phyloP scores from a whole-genome alignment of 1,140 invertebrate genomes.

The Acromyrmex heyeri region DNA sequence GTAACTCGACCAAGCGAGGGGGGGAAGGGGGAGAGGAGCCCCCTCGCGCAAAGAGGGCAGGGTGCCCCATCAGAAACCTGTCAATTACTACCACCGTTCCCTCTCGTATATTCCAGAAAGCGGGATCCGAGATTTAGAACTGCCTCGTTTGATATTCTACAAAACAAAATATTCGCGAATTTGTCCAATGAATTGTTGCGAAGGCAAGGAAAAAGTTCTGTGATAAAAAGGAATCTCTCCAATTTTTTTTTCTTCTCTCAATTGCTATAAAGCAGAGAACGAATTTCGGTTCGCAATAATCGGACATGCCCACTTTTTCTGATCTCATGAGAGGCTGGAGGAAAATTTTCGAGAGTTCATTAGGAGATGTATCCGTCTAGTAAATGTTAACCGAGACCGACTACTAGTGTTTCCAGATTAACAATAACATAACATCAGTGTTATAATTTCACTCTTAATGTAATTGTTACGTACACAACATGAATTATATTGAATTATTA shows the following conservation, averaged over 20 bases:
- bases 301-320: constrained; percentile 3
- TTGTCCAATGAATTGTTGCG: constrained; percentile 21
- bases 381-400: too few species aligned
- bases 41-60: not conserved
- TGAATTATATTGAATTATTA: too few species aligned
- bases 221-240: constrained; percentile 77
- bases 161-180: not conserved
- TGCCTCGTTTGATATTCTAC: constrained; percentile 28
- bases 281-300: not conserved
- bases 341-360: not conserved
- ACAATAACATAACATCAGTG: too few species aligned
- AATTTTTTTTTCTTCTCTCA: constrained; percentile 37
- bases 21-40: not conserved
- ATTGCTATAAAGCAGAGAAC: not conserved
- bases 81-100: constrained; percentile 67
- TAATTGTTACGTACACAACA: too few species aligned
- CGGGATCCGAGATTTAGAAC: constrained; percentile 18
- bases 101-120: constrained; percentile 21
- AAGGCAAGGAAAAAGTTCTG: constrained; percentile 73
- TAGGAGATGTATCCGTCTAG: not conserved
- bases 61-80: constrained; percentile 30
- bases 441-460: too few species aligned
- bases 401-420: too few species aligned
- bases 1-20: constrained; percentile 38
- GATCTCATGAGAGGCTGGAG: not conserved